These are phyloP conservation scores for Folsomia candida DNA, from an alignment of 2,888 invertebrate species.

Conservation along the genomic window DNA sequence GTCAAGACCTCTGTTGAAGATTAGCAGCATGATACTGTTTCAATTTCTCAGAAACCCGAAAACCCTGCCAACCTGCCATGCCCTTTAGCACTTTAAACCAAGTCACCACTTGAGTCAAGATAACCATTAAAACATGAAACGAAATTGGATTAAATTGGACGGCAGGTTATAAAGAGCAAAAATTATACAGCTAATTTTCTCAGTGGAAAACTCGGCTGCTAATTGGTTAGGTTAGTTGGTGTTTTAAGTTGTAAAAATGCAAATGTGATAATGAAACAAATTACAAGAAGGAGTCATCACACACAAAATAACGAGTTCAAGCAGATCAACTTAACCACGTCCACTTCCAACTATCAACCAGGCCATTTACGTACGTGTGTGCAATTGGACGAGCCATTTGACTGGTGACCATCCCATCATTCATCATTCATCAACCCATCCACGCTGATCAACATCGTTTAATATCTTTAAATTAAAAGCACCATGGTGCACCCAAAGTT, in stretches of 20 bases:
- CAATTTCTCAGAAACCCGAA: not conserved
- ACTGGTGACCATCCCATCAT: constrained; percentile 14
- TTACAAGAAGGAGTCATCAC: constrained; percentile 15
- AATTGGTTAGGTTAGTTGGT: constrained; percentile 8
- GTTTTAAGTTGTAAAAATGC: constrained; percentile 9
- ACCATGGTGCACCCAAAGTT: not conserved
- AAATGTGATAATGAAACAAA: constrained; percentile 14
- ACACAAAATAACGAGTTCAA: not conserved
- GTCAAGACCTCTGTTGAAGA: not conserved
- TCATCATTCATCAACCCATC: constrained; percentile 13
- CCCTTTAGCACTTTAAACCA: not conserved
- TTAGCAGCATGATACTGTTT: not conserved
- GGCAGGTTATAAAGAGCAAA: constrained; percentile 6
- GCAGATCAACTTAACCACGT: not conserved
- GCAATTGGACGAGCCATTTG: not conserved
- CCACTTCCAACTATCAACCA: not conserved
- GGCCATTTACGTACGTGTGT: not conserved
- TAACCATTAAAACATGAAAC: not conserved
- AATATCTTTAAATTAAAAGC: constrained; percentile 2
- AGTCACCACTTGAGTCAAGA: not conserved
- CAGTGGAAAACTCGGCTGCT: not conserved
- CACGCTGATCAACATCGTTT: constrained; percentile 2
- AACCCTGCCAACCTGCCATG: not conserved
- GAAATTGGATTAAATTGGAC: constrained; percentile 4
- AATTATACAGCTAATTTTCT: constrained; percentile 11